phyloP scores from a whole-genome alignment of 2,797 vertebrate species.

The Eleutherodactylus coqui region DNA sequence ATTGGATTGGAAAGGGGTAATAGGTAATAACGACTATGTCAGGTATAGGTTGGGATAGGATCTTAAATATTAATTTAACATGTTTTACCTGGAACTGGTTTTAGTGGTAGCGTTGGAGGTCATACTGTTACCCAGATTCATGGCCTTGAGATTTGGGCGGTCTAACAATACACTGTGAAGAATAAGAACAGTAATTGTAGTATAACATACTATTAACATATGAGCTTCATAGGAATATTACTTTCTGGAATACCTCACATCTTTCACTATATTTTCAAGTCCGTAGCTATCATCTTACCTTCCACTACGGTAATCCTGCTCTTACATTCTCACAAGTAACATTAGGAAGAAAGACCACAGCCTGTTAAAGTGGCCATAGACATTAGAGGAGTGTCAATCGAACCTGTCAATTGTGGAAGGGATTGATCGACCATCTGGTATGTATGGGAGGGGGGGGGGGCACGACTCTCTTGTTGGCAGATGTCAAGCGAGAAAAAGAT shows the following conservation, averaged over 20 bases:
- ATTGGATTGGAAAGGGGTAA: not conserved
- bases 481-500: no score
- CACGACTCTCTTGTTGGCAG: no score
- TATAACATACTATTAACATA: not conserved
- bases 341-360: no score
- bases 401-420: no score
- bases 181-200: not conserved
- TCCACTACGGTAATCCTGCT: not conserved
- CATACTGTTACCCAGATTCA: slow-evolving; percentile 81
- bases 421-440: no score
- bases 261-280: not conserved
- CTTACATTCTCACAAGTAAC: no score
- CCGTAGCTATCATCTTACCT: not conserved
- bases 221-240: not conserved
- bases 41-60: not conserved
- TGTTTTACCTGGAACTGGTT: slow-evolving; percentile 82
- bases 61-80: not conserved
- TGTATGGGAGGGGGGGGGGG: no score
- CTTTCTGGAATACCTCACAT: not conserved
- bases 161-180: slow-evolving; percentile 61
- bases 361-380: no score
- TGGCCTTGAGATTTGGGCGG: slow-evolving; percentile 65
- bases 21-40: no score
- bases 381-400: no score
- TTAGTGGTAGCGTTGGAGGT: slow-evolving; percentile 81